Evolutionary conservation across 2,797 vertebrate genomes (phyloP), one percentile per base, ranked within the genome.

Genomic region (Myripristis murdjan): DNA sequence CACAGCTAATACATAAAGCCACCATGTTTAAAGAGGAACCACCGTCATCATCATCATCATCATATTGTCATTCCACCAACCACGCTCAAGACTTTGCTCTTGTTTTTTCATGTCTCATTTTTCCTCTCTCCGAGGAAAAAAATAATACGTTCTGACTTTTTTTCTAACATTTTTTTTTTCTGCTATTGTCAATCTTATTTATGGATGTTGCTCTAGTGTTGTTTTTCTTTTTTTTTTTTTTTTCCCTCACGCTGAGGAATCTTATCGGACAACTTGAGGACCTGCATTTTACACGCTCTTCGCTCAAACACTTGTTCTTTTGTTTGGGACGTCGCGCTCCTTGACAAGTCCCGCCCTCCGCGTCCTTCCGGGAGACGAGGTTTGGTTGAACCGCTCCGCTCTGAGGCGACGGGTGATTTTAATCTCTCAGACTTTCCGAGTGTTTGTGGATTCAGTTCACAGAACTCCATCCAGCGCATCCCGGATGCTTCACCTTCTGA

Each of bases 191-290:
- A 5, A 33, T 60, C 18, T 75, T 64, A 22, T 52, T 28, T 4
- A 20, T n/a, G 43, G 59, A 39, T 18, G 16, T 49, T 35, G 47
- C 55, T 58, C 52, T 73, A 53, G 9, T 28, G 69, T 20, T 58
- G 22, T n/a, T n/a, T n/a, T n/a, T n/a, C n/a, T n/a, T n/a, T 70
- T 58, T 55, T 43, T 53, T 47, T 64, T 58, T 62, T 48, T 81
- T 78, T 79, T 24, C n/a, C 37, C 75, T 86, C 79, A 64, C 58
- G 68, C 60, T 63, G 86, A 85, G 80, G 82, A 81, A 58, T 81
- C 53, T 71, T 52, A 59, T 39, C 0, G 46, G 70, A 87, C 79
- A 77, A 77, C 81, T 77, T 52, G 51, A 75, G 69, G 71, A 86
- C 83, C 64, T 75, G 37, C 52, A 35, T 85, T 89, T 82, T 61